A percentile compares a stretch with the other conserved stretches of the same genome.
Conservation (phyloP, 2,888 invertebrate genomes). For the Campopleginae sp. region DNA sequence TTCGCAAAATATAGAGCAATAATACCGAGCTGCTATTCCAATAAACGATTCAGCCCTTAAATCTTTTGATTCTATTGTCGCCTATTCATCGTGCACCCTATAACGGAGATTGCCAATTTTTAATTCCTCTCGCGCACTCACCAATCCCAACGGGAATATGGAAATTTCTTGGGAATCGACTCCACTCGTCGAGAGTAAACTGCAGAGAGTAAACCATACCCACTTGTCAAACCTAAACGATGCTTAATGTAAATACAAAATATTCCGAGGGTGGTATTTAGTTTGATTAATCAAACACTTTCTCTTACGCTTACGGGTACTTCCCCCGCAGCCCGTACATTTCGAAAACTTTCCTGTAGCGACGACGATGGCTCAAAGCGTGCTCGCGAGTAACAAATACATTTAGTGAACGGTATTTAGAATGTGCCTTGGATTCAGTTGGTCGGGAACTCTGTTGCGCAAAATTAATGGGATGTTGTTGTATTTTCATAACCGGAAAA, state of each 20-base stretch:
- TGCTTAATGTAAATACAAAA: background rate
- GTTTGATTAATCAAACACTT: slow-evolving; percentile 8
- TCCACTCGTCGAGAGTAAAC: background rate
- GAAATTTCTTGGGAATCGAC: background rate
- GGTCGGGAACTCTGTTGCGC: background rate
- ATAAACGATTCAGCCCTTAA: background rate
- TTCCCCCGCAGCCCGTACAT: background rate
- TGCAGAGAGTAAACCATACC: background rate
- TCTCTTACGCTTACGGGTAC: background rate
- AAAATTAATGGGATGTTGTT: background rate
- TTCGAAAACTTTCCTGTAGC: background rate
- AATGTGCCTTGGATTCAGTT: background rate
- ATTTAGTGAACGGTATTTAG: background rate
- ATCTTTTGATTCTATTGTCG: slow-evolving; percentile 1
- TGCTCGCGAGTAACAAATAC: background rate
- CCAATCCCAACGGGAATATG: background rate
- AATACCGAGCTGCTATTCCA: background rate
- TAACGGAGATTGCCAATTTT: background rate
- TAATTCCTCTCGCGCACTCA: background rate
- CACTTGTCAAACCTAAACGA: background rate
- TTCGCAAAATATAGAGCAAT: background rate
- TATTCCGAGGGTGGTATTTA: background rate
- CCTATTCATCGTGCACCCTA: background rate
- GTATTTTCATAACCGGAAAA: background rate
- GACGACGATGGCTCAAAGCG: background rate